These are phyloP conservation scores for Drosophila melanocephala DNA, from an alignment of 2,888 invertebrate species.

Conservation along the genomic window DNA sequence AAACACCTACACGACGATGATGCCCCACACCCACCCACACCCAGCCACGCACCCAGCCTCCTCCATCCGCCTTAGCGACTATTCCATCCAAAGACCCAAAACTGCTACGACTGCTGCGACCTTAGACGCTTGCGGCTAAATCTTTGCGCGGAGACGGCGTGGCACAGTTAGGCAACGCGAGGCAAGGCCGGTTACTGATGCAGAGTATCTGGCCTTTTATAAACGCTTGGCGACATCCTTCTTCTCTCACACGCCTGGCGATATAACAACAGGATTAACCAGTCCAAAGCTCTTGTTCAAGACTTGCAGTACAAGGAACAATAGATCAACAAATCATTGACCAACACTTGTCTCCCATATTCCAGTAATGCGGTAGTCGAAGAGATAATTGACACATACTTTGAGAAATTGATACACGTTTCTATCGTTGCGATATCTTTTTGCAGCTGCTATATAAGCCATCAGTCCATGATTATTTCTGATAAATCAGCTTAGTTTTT, in stretches of 20 bases:
- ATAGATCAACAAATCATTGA: neutral
- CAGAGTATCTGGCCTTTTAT: constrained; percentile 2
- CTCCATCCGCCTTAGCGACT: neutral
- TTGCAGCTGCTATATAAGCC: neutral
- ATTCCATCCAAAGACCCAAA: neutral
- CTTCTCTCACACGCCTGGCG: neutral
- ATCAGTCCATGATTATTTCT: neutral
- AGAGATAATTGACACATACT: neutral
- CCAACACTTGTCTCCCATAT: neutral
- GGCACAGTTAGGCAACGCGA: constrained; percentile 44
- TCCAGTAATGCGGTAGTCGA: neutral
- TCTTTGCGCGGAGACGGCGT: constrained; percentile 43
- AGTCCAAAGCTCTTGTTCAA: neutral
- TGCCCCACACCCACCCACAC: neutral
- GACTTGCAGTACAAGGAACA: neutral
- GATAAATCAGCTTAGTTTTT: neutral
- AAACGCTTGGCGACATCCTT: constrained; percentile 9
- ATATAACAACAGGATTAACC: neutral
- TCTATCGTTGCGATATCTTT: neutral
- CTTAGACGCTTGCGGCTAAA: constrained; percentile 73
- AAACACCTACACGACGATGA: constrained; percentile 68
- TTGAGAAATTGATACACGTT: neutral
- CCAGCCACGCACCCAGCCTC: neutral
- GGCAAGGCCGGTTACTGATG: constrained; percentile 16
- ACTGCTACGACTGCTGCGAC: constrained; percentile 51